Base-by-base conservation (phyloP, 2,113 vertebrate genomes). In the Heterotis niloticus region DNA sequence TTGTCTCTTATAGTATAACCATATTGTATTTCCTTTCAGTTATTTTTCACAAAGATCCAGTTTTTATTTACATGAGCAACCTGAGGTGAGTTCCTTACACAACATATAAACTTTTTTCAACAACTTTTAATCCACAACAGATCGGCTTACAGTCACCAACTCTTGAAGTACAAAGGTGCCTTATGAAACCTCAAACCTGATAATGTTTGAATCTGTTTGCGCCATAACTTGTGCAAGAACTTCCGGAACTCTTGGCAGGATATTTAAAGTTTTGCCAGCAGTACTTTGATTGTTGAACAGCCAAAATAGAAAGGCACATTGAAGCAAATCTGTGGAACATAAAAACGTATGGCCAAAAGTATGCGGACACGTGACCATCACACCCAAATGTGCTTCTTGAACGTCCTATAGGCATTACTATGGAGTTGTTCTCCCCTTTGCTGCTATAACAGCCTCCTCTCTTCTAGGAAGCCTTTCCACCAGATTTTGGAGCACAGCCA, bases 61-160 rank as follows among this genome's bases (percentile, higher is more conserved):
- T 59, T 44, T 74, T 57, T 74, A 59, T 69, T 78, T 78, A 20
- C 77, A 52, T 24, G 29, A 78, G 56, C 20, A 56, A 18, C 28
- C 57, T 51, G 23, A 28, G 12, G 9, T 10, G 24, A 28, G 64
- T 34, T 17, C 17, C 68, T 62, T 67, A 60, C n/a, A 16, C 0
- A 13, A 14, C 26, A 64, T 67, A 71, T 14, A n/a, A 51, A 52
- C 14, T 29, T 14, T 62, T 62, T 62, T 62, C 14, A 62, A 20
- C 59, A 62, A 14, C 59, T 62, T 14, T 56, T 69, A 78, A 78
- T 59, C 76, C 76, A 34, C 44, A 20, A 44, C 65, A 65, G 9
- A 34, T 78, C 52, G 20, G 56, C 65, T 34, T 78, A 44, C 17
- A 17, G 51, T 17, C 17, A 24, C n/a, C 14, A 56, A 11, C 52